These are phyloP conservation scores for Neofelis nebulosa DNA, from an alignment of 2,113 vertebrate species.

Conservation along the genomic window DNA sequence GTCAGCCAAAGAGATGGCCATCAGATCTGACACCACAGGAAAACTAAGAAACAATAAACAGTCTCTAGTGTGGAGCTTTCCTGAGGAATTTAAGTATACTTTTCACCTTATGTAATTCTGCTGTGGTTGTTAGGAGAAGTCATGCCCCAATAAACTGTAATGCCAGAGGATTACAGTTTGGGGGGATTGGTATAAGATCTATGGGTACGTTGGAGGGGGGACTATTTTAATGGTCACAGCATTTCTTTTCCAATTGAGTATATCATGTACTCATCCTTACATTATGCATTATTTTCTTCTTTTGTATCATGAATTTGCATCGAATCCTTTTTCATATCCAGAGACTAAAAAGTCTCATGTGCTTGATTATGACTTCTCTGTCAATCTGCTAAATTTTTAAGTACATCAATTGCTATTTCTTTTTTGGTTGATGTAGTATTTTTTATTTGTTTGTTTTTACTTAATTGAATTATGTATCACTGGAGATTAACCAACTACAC, in stretches of 20 bases:
- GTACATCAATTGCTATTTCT: background rate
- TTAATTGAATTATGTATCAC: background rate
- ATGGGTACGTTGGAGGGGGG: too few species aligned
- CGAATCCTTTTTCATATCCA: background rate
- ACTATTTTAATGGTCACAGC: background rate
- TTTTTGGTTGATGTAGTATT: background rate
- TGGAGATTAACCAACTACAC: conserved; percentile 4
- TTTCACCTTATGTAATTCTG: background rate
- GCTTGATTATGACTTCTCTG: conserved; percentile 4
- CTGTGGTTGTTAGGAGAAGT: background rate
- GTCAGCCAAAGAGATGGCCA: background rate
- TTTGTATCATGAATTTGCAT: background rate
- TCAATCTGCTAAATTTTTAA: background rate
- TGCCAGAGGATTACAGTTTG: background rate
- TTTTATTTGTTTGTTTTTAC: background rate
- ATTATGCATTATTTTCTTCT: background rate
- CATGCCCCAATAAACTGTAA: background rate
- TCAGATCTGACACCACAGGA: background rate
- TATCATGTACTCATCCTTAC: background rate
- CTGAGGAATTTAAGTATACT: background rate
- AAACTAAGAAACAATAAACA: background rate
- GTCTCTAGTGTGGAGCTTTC: background rate
- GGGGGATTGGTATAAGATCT: background rate
- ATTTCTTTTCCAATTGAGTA: background rate
- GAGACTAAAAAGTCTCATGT: background rate